Conservation (phyloP, 2,888 invertebrate genomes). For the Drosophila atripex region DNA sequence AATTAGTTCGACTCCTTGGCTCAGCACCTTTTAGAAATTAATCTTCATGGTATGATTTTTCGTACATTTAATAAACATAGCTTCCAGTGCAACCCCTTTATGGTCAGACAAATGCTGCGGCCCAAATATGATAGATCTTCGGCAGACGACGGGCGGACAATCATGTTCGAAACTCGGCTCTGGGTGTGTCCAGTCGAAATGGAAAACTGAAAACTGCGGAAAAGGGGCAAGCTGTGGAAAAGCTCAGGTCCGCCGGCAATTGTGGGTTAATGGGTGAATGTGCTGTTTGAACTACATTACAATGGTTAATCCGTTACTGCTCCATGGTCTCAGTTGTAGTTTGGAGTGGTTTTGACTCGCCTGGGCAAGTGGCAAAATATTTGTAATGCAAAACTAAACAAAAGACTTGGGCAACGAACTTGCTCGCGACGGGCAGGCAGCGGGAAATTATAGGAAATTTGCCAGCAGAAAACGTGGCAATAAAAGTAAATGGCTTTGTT, state of each 20-base stretch:
- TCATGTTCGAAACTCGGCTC: constrained; percentile 14
- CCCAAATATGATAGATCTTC: constrained; percentile 42
- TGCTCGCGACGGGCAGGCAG: constrained; percentile 2
- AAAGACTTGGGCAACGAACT: constrained; percentile 60
- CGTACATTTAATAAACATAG: neutral
- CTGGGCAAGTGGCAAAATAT: constrained; percentile 47
- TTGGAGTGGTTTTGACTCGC: constrained; percentile 20
- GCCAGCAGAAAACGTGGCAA: constrained; percentile 24
- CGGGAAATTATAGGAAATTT: constrained; percentile 35
- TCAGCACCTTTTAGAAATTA: neutral
- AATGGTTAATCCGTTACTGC: constrained; percentile 50
- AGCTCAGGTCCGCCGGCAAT: constrained; percentile 48
- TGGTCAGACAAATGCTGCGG: constrained; percentile 20
- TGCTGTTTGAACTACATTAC: constrained; percentile 65
- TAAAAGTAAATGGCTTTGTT: constrained; percentile 23
- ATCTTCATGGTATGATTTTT: too few species aligned
- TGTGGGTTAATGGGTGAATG: constrained; percentile 79
- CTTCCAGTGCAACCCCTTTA: constrained; percentile 5
- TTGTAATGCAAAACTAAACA: constrained; percentile 54
- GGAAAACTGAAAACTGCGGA: constrained; percentile 39
- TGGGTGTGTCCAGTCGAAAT: constrained; percentile 36
- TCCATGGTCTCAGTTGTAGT: constrained; percentile 6
- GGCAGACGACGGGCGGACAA: constrained; percentile 20
- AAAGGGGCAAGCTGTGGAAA: constrained; percentile 33
- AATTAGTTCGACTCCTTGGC: neutral